Conservation (phyloP, 2,888 invertebrate genomes). For the Melanostoma scalare region DNA sequence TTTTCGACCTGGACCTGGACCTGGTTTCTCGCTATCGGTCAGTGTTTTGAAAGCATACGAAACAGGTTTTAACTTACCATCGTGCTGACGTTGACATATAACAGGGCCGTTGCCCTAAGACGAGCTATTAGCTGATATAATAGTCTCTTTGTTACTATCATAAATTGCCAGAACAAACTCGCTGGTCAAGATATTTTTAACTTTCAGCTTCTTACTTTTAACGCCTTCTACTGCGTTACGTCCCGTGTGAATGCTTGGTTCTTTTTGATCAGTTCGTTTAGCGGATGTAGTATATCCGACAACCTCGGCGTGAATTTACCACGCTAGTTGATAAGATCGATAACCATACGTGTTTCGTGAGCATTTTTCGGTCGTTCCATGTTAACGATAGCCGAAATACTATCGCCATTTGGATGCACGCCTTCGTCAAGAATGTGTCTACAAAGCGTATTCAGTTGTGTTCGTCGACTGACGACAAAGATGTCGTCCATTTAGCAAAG, state of each 20-base stretch:
- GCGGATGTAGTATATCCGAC: constrained; percentile 11
- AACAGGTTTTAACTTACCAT: constrained; percentile 74
- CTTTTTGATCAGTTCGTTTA: constrained; percentile 14
- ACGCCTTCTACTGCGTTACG: neutral
- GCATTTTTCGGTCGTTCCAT: neutral
- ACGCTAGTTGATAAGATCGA: constrained; percentile 26
- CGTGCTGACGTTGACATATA: neutral
- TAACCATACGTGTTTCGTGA: constrained; percentile 8
- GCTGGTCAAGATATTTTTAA: constrained; percentile 5
- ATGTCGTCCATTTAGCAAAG: too few relatives aligned
- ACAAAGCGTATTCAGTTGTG: neutral
- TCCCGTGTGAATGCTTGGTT: constrained; percentile 1
- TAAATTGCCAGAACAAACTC: constrained; percentile 12
- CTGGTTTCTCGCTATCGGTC: constrained; percentile 76
- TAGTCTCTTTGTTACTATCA: neutral
- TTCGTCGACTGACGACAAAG: too few relatives aligned
- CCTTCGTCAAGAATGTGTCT: neutral
- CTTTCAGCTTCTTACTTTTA: neutral
- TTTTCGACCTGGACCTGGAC: constrained; percentile 75
- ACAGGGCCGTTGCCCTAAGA: constrained; percentile 19
- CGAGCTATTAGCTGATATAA: constrained; percentile 13
- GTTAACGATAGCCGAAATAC: neutral
- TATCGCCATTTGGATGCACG: constrained; percentile 10
- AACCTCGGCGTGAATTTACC: constrained; percentile 27
- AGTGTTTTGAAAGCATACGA: constrained; percentile 79